Conservation (phyloP, 2,888 invertebrate species). For the Crepidodera aurea region DNA sequence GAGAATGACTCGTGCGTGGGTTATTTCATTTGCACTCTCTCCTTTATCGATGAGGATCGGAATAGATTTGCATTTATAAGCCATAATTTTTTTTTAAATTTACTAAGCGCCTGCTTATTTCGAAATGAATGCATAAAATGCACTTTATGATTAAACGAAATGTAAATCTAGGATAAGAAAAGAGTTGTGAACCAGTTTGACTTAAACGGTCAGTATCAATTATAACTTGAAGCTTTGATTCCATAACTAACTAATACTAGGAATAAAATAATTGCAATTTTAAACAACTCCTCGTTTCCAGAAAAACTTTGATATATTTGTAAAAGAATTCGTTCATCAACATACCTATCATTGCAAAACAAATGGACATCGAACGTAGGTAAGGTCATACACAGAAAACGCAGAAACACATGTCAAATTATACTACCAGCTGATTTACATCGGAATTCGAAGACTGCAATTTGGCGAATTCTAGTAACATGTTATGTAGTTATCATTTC, state of each 20-base stretch:
- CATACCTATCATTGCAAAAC: neutral
- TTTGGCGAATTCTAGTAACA: conserved; percentile 51
- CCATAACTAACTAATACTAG: too few species aligned
- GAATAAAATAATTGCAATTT: too few species aligned
- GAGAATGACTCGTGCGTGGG: conserved; percentile 32
- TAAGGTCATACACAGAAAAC: neutral
- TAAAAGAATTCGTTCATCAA: neutral
- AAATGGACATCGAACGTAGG: neutral
- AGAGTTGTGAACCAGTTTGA: too few species aligned
- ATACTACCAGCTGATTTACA: conserved; percentile 49
- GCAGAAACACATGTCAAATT: conserved; percentile 53
- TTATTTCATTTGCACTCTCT: conserved; percentile 30
- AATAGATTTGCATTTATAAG: conserved; percentile 4
- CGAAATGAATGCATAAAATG: too few species aligned
- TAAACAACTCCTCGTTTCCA: too few species aligned
- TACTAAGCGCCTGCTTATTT: too few species aligned
- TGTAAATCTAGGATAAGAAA: too few species aligned
- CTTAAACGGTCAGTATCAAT: too few species aligned
- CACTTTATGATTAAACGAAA: too few species aligned
- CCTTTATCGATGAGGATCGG: neutral
- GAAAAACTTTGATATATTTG: too few species aligned
- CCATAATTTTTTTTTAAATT: too few species aligned
- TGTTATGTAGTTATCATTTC: conserved; percentile 46
- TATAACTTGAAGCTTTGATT: too few species aligned
- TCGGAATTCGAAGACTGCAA: conserved; percentile 49